Conservation (phyloP, 2,888 invertebrate species). For the Amblyjoppa proteus region DNA sequence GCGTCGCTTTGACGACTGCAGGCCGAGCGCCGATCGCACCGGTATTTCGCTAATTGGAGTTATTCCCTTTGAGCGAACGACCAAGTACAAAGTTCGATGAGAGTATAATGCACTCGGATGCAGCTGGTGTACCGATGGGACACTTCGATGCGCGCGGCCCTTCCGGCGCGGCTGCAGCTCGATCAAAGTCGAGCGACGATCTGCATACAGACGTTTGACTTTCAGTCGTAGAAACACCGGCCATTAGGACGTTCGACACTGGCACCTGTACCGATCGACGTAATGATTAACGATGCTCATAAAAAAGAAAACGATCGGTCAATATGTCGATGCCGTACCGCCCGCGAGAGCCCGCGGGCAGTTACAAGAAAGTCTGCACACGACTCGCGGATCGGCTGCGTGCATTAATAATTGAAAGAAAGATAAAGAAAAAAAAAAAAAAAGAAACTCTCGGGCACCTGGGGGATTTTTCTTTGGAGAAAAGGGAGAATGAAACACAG, state of each 20-base stretch:
- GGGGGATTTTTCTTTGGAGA: conserved; percentile 32
- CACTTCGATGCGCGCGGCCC: background rate
- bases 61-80: conserved; percentile 74
- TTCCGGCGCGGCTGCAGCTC: background rate
- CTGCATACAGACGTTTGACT: background rate
- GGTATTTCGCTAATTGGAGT: conserved; percentile 73
- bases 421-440: background rate
- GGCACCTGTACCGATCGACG: background rate
- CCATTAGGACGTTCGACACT: background rate
- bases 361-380: background rate
- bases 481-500: conserved; percentile 40
- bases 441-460: background rate
- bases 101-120: conserved; percentile 40
- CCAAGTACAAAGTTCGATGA: conserved; percentile 48
- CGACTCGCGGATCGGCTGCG: conserved; percentile 10
- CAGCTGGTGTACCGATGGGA: background rate
- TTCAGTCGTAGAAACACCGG: background rate
- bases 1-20: conserved; percentile 25
- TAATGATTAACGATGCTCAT: conserved; percentile 1
- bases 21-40: background rate
- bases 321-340: background rate
- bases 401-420: conserved; percentile 21
- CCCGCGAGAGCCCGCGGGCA: background rate
- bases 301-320: background rate
- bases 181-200: background rate